phyloP scores from a whole-genome alignment of 1,140 invertebrate genomes.

The Eufriesea mexicana region DNA sequence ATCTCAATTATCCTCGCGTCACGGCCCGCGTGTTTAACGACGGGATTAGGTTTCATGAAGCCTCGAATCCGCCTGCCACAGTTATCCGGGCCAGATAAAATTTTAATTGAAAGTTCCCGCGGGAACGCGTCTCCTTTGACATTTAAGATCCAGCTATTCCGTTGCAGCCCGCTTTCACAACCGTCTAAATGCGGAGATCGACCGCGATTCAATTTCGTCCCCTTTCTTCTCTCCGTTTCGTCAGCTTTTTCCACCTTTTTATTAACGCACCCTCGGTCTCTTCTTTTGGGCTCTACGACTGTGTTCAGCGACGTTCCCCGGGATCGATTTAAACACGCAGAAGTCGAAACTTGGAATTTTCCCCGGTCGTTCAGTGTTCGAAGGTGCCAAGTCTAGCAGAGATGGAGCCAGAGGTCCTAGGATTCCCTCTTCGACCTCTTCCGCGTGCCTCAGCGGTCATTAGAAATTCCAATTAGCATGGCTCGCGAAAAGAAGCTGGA shows the following conservation, averaged over 20 bases:
- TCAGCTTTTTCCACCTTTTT: not conserved
- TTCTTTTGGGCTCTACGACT: not conserved
- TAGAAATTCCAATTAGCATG: too few relatives aligned
- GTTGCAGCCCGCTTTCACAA: not conserved
- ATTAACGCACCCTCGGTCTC: not conserved
- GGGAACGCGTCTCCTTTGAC: conserved; percentile 9
- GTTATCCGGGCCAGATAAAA: conserved; percentile 17
- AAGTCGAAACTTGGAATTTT: too few relatives aligned
- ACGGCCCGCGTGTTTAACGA: not conserved
- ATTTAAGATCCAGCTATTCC: conserved; percentile 22
- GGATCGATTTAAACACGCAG: not conserved
- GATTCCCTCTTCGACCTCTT: too few relatives aligned
- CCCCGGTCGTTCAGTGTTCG: too few relatives aligned
- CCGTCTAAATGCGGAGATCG: conserved; percentile 11
- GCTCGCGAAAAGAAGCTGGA: too few relatives aligned
- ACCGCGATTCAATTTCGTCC: not conserved
- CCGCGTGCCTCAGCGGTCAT: too few relatives aligned
- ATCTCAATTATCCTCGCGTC: not conserved
- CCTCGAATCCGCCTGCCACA: not conserved
- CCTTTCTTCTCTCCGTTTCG: too few relatives aligned
- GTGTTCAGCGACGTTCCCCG: too few relatives aligned
- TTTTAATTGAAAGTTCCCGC: conserved; percentile 34
- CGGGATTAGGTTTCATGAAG: conserved; percentile 6
- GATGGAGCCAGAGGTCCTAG: too few relatives aligned
- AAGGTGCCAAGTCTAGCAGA: too few relatives aligned